Conservation (phyloP, 2,113 vertebrate genomes). For the Scytalopus superciliaris region DNA sequence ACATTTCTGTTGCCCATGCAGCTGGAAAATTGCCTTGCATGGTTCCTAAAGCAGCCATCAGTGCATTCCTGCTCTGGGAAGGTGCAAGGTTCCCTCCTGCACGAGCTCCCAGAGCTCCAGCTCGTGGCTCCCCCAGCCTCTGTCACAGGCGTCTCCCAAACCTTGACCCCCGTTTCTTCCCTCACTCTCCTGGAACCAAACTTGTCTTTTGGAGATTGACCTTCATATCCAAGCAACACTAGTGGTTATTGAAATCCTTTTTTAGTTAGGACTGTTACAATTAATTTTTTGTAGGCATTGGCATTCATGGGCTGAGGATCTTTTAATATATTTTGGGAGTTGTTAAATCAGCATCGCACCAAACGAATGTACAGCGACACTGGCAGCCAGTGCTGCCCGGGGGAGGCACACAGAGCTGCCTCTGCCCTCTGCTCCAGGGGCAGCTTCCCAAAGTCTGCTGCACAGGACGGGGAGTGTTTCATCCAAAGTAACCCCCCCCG, state of each 20-base stretch:
- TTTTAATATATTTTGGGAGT: background rate
- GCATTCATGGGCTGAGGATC: background rate
- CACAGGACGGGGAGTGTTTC: background rate
- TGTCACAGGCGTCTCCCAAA: background rate
- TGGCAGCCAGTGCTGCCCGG: background rate
- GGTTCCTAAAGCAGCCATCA: background rate
- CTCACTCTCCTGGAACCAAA: background rate
- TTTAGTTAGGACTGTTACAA: background rate
- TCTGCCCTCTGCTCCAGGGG: background rate
- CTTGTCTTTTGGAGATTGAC: background rate
- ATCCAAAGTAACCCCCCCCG: background rate
- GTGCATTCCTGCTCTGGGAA: background rate
- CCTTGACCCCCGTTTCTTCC: background rate
- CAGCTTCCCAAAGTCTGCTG: rapidly evolving
- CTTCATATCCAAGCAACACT: background rate
- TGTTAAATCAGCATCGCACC: background rate
- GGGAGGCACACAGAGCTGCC: background rate
- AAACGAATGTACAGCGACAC: background rate
- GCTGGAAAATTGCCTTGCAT: background rate
- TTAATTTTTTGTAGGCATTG: background rate
- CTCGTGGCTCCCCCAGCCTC: background rate
- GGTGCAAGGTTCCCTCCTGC: background rate
- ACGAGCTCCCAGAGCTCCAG: background rate
- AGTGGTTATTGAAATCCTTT: background rate
- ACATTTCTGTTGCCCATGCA: background rate